These are phyloP conservation scores for Amblyjoppa proteus DNA, from an alignment of 2,888 invertebrate genomes.

Conservation along the genomic window DNA sequence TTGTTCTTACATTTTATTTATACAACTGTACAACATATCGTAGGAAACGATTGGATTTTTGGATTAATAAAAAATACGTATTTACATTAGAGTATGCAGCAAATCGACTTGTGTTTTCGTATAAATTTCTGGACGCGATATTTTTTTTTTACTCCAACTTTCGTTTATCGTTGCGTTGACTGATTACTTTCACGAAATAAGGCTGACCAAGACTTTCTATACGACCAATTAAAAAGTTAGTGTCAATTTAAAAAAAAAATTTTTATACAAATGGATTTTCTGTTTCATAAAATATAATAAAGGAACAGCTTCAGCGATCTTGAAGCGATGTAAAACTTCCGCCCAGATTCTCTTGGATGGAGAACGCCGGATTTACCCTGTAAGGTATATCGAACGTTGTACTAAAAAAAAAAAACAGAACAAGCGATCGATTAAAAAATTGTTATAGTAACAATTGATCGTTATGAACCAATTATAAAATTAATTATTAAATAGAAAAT, in stretches of 20 bases:
- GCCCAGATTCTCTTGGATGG: conserved; percentile 76
- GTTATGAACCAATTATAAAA: conserved; percentile 8
- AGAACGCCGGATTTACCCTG: conserved; percentile 82
- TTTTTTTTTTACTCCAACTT: not conserved
- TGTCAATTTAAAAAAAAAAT: no score
- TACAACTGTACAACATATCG: not conserved
- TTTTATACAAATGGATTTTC: not conserved
- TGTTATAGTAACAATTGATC: not conserved
- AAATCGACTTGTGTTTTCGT: not conserved
- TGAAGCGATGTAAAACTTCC: conserved; percentile 74
- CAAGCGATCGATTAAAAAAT: conserved; percentile 25
- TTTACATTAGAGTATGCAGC: not conserved
- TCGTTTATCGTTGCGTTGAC: not conserved
- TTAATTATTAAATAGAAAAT: conserved; percentile 1
- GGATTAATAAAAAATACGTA: not conserved
- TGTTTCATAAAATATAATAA: not conserved
- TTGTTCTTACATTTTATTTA: not conserved
- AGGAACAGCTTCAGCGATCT: conserved; percentile 43
- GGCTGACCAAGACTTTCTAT: not conserved
- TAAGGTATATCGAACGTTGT: conserved; percentile 68
- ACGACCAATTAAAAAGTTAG: no score
- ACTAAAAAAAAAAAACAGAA: conserved; percentile 56
- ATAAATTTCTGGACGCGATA: not conserved
- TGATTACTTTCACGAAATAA: not conserved
- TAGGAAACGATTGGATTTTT: not conserved